Evolutionary conservation across 2,888 invertebrate species (phyloP), one percentile per base, ranked within the genome.

Genomic region (Ornithoptera priamus): DNA sequence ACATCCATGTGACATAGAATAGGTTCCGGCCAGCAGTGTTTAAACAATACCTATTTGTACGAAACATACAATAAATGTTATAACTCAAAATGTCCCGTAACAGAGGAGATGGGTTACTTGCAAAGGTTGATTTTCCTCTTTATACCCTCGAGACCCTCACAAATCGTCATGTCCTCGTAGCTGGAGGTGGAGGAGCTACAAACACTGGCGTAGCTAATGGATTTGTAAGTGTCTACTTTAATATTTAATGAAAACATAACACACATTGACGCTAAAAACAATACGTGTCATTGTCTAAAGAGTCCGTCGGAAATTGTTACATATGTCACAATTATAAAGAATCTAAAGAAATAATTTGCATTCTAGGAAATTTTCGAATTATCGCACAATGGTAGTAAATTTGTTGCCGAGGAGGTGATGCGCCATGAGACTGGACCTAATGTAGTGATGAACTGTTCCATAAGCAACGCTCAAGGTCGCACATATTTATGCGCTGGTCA

Each of bases 191-290:
- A 72, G 99, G 99, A 70, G 96, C 97, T 56, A 96, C 99, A 20
- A 99, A 98, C 88, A 99, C 99, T 62, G 99, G 99, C 68, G 97
- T 99, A 69, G 96, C 97, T 56, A 99, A 99, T 94, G 98, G 98
- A 86, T 97, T 99, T 93, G 99, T 98, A 93, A 96, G 97, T 95
- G 77, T 75, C 22, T 62, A 70, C 22, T 58, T 39, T 63, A 46
- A 50, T 2, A 20, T 67, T 64, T 62, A 64, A 57, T 46, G 20
- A 74, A 72, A 72, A 72, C 72, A 74, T 65, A 61, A 66, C 36
- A 20, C 63, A 61, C 65, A 39, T 57, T 62, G 57, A 67, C 59
- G 53, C n/a, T 24, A 39, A 56, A 22, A 46, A 65, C 65, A 73
- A 80, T 81, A 85, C 86, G 86, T 86, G 86, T 88, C 87, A 84